Conservation (phyloP, 2,888 invertebrate species). For the Agrochola circellaris region DNA sequence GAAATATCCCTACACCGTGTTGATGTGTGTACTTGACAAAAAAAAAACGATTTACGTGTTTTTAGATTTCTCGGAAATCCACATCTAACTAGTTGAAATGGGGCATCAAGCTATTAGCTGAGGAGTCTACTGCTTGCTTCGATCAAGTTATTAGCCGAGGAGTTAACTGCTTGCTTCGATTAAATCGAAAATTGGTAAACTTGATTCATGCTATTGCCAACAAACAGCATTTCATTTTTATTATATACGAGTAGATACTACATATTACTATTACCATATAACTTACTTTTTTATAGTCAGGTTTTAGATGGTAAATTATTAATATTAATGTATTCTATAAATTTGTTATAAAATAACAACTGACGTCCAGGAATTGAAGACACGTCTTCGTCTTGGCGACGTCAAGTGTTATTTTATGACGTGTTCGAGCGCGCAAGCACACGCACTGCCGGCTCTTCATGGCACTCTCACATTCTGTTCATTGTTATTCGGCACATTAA, state of each 20-base stretch:
- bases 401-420: no score
- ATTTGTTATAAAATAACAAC: background rate
- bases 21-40: no score
- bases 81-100: no score
- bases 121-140: no score
- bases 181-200: no score
- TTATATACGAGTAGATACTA: background rate
- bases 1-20: no score
- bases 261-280: background rate
- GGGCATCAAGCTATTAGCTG: no score
- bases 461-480: background rate
- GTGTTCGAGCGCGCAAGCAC: background rate
- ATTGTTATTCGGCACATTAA: background rate
- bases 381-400: background rate
- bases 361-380: background rate
- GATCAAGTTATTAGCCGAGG: no score
- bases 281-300: background rate
- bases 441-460: background rate
- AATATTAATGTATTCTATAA: background rate
- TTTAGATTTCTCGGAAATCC: no score
- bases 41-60: no score
- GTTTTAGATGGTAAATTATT: background rate
- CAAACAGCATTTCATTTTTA: background rate
- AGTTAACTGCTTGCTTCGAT: no score
- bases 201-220: background rate